These are phyloP conservation scores for Patiria pectinifera DNA, from an alignment of 53 echinoderm and acorn worm species.

Conservation along the genomic window DNA sequence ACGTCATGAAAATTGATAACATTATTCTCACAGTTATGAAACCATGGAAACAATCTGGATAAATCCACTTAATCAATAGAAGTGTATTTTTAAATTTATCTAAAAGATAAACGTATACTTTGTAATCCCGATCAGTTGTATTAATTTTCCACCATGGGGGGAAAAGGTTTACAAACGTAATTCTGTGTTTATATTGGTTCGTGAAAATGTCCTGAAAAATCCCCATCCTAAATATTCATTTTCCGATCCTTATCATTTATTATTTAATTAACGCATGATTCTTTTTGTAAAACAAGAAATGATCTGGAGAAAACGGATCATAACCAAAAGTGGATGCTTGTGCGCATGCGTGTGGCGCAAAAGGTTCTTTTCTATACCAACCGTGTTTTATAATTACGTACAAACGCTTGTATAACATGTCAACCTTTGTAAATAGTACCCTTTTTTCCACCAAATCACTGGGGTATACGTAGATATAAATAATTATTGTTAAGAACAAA, in stretches of 20 bases:
- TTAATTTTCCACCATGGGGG: background rate
- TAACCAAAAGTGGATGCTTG: conserved; percentile 37
- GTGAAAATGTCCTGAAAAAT: background rate
- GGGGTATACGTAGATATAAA: conserved; percentile 56
- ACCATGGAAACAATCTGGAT: background rate
- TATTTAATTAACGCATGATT: background rate
- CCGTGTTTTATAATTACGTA: conserved; percentile 48
- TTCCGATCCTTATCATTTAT: background rate
- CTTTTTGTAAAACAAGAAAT: background rate
- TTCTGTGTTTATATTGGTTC: background rate
- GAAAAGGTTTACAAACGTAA: background rate
- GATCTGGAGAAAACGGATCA: conserved; percentile 5
- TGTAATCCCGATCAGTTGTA: background rate
- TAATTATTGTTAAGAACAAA: conserved; percentile 58
- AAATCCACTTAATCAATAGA: background rate
- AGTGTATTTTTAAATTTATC: too few relatives aligned
- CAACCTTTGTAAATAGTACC: conserved; percentile 44
- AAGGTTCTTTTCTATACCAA: conserved; percentile 37
- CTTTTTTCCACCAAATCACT: conserved; percentile 62
- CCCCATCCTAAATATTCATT: background rate
- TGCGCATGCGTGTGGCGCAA: conserved; percentile 55
- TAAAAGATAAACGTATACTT: too few relatives aligned
- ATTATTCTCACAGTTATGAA: background rate
- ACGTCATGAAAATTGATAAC: background rate
- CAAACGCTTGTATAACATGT: conserved; percentile 39